A percentile compares a stretch with the other conserved stretches of the same genome.
Evolutionary conservation across 2,113 vertebrate species (phyloP).

Genomic region (Chitala chitala): DNA sequence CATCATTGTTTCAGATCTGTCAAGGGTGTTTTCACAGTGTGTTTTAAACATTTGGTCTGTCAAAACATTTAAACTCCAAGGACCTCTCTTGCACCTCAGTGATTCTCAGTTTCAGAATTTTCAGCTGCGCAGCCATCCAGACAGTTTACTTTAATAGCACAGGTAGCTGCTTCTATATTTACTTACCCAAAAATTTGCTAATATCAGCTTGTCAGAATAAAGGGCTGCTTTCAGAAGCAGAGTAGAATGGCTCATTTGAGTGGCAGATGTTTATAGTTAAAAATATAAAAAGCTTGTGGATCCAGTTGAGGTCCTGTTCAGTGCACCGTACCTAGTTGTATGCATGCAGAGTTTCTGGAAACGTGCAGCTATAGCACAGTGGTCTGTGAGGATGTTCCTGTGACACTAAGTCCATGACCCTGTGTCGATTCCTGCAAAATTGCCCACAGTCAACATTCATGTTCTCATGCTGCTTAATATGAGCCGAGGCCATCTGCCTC

Average conservation of each 20-base stretch:
- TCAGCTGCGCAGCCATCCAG: not conserved
- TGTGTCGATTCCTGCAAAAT: not conserved
- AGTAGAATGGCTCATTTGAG: constrained; percentile 45
- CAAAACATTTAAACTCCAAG: constrained; percentile 14
- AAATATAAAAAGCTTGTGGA: constrained; percentile 19
- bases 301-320: not conserved
- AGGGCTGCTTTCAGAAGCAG: constrained; percentile 4
- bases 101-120: constrained; percentile 4
- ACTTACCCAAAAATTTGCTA: not conserved
- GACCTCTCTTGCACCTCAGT: not conserved
- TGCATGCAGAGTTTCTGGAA: too few relatives aligned
- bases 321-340: constrained; percentile 24
- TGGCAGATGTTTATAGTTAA: constrained; percentile 47
- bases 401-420: not conserved
- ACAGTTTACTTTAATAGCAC: not conserved
- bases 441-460: not conserved
- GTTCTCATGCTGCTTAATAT: not conserved
- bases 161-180: constrained; percentile 9
- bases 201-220: not conserved
- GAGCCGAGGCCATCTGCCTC: too few relatives aligned
- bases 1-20: not conserved
- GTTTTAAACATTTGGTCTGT: not conserved
- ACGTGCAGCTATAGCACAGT: not conserved
- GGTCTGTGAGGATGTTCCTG: not conserved
- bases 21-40: not conserved